Evolutionary conservation across 92 coral and sea anemone species (phyloP), one percentile per base, ranked within the genome.

Genomic region (Zoanthus gigantus): DNA sequence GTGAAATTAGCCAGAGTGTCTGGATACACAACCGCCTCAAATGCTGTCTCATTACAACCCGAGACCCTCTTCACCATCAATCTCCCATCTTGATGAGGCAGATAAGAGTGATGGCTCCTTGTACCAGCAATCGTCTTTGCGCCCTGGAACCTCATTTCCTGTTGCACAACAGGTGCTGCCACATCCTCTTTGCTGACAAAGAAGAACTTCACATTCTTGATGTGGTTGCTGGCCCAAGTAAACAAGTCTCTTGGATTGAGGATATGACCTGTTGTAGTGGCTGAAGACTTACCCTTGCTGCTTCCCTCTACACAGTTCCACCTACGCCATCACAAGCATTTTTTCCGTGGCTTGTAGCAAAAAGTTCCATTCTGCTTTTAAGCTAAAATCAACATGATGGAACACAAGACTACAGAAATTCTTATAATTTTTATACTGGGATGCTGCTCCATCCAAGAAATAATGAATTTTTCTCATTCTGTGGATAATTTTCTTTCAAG

Each of bases 221-320:
- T 34, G 23, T 76, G 46, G 45, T 28, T 76, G 65, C 65, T 76
- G 45, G 80, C 80, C 80, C 80, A 52, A 18, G 50, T 29, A 76
- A 76, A 76, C 80, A 76, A 52, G 23, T 76, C 80, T 10, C 18
- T 76, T 48, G 80, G 80, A 11, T 61, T 76, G 7, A 76, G 80
- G 45, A 50, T 76, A 50, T 76, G 80, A 3, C 80, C 63, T 34
- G 42, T 34, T 1, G 42, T 34, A 34, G 42, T 34, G 42, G 42
- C 42, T 34, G 42, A 34, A 87, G 83, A 47, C 90, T 78, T 28
- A 79, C 86, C 28, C 74, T 83, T 45, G 90, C 86, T 47, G 86
- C 42, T 34, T 34, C 42, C 42, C 42, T 34, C 3, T 1, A 0
- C 42, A 0, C 42, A 1, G 42, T 34, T 34, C 42, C 42, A 0